Percentiles rank a stretch among this genome's conserved stretches.
These are phyloP conservation scores for Euura saliciscinereae DNA, from an alignment of 1,140 invertebrate genomes.

Conservation along the genomic window DNA sequence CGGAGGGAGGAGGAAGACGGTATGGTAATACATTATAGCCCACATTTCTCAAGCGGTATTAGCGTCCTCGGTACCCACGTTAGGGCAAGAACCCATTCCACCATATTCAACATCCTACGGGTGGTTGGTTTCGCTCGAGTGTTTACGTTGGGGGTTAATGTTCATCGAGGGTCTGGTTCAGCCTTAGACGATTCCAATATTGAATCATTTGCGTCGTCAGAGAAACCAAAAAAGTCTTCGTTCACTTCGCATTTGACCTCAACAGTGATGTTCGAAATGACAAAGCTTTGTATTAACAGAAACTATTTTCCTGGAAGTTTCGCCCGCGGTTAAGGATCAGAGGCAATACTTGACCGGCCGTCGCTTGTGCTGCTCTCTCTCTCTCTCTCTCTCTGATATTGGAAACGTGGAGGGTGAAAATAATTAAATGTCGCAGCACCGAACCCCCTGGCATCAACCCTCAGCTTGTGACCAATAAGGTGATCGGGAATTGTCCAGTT, in stretches of 20 bases:
- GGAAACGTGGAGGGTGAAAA: slow-evolving; percentile 5
- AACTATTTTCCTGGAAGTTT: too few relatives aligned
- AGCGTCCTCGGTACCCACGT: neutral
- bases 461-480: too few relatives aligned
- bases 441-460: neutral
- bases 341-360: slow-evolving; percentile 1
- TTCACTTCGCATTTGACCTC: too few relatives aligned
- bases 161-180: neutral
- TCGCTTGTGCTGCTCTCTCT: neutral
- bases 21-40: slow-evolving; percentile 1
- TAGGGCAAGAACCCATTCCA: slow-evolving; percentile 2
- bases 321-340: neutral
- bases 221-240: too few relatives aligned
- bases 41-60: slow-evolving; percentile 4
- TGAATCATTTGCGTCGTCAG: too few relatives aligned
- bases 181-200: too few relatives aligned
- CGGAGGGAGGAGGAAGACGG: neutral
- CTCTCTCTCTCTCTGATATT: slow-evolving; percentile 1
- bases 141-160: neutral
- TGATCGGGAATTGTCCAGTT: too few relatives aligned
- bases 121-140: neutral
- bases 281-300: too few relatives aligned
- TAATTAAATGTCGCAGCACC: slow-evolving; percentile 2
- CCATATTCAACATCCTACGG: neutral
- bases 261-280: too few relatives aligned